Evolutionary conservation across 2,797 vertebrate species (phyloP).

Genomic region (Tamandua tetradactyla): DNA sequence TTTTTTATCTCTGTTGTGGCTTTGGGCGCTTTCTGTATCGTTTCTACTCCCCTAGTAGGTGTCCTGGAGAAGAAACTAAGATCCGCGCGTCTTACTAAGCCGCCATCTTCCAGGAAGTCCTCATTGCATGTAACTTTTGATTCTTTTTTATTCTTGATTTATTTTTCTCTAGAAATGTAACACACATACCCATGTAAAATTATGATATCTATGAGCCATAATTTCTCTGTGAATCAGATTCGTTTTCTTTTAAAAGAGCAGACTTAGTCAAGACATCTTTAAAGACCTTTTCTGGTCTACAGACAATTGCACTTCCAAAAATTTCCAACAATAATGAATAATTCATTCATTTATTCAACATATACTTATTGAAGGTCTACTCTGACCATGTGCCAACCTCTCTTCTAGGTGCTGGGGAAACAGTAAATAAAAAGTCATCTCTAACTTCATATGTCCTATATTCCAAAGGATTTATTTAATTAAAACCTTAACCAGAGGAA

Average conservation of each 20-base stretch:
- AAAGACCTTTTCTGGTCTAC: neutral
- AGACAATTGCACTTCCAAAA: neutral
- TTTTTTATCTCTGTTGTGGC: too few relatives aligned
- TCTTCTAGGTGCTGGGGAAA: neutral
- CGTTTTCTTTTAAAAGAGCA: neutral
- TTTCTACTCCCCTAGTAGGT: too few relatives aligned
- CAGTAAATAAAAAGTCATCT: neutral
- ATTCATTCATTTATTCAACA: neutral
- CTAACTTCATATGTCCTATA: neutral
- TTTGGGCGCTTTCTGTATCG: too few relatives aligned
- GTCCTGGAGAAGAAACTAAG: too few relatives aligned
- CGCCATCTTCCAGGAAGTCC: too few relatives aligned
- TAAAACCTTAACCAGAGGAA: neutral
- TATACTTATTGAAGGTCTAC: neutral
- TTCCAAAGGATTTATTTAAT: neutral
- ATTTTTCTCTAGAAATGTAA: neutral
- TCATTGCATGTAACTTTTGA: neutral
- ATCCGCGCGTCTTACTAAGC: too few relatives aligned
- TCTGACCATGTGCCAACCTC: neutral
- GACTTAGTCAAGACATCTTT: neutral
- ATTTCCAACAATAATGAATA: neutral
- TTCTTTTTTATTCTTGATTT: conserved; percentile 3
- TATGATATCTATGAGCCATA: neutral
- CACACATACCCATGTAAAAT: neutral
- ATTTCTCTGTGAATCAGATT: neutral